Percentiles rank a stretch among this genome's conserved stretches.
Conservation (phyloP, 2,888 invertebrate genomes). For the Lasioglossum vierecki region DNA sequence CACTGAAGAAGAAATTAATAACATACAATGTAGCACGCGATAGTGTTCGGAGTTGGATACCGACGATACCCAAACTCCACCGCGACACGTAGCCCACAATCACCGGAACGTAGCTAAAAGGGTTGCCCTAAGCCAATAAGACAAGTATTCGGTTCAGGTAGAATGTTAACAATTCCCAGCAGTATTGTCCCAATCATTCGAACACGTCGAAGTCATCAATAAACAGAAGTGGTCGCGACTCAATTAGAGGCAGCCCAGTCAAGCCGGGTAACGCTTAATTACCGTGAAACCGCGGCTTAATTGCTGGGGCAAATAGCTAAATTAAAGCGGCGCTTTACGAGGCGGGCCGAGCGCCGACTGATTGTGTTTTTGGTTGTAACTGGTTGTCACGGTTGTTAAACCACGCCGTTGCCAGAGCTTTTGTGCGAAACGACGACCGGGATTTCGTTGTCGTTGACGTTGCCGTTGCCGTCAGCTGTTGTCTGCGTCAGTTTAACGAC, state of each 20-base stretch:
- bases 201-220: slow-evolving; percentile 47
- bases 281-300: slow-evolving; percentile 77
- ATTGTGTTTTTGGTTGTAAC: slow-evolving; percentile 77
- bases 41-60: background rate
- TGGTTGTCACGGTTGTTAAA: slow-evolving; percentile 72
- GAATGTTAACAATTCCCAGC: background rate
- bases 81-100: background rate
- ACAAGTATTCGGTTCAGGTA: background rate
- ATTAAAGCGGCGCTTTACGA: slow-evolving; percentile 74
- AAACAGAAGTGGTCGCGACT: slow-evolving; percentile 39
- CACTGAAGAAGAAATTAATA: background rate
- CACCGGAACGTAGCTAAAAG: background rate
- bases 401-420: slow-evolving; percentile 41
- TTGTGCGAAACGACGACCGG: slow-evolving; percentile 34
- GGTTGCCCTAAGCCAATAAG: slow-evolving; percentile 1
- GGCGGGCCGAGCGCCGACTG: slow-evolving; percentile 66
- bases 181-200: slow-evolving; percentile 3
- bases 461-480: slow-evolving; percentile 29
- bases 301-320: slow-evolving; percentile 75
- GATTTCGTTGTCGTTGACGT: slow-evolving; percentile 22
- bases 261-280: slow-evolving; percentile 70
- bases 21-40: background rate
- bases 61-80: background rate
- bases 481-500: slow-evolving; percentile 56
- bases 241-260: slow-evolving; percentile 51